A percentile compares a stretch with the other conserved stretches of the same genome.
Conservation (phyloP, 2,888 invertebrate genomes). For the Therioaphis trifolii region DNA sequence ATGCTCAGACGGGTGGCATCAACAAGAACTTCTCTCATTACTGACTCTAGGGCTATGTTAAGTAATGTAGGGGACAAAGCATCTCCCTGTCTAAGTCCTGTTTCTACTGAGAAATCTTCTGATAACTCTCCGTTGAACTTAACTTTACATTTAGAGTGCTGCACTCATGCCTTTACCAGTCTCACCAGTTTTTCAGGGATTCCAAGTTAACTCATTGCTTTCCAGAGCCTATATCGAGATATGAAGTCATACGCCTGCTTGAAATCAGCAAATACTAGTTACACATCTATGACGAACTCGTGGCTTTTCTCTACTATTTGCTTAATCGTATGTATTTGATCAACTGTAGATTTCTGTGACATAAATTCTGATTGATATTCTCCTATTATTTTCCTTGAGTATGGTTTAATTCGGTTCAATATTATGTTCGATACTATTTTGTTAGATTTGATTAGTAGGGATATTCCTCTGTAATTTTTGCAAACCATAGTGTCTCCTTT, state of each 20-base stretch:
- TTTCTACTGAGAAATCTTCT: slow-evolving; percentile 17
- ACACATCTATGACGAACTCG: slow-evolving; percentile 24
- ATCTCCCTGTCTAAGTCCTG: background rate
- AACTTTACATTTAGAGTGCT: slow-evolving; percentile 24
- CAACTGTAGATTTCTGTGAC: too few species aligned
- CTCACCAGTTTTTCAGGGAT: slow-evolving; percentile 22
- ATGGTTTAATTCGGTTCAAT: too few species aligned
- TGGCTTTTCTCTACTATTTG: too few species aligned
- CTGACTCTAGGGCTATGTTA: slow-evolving; percentile 24
- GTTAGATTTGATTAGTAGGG: too few species aligned
- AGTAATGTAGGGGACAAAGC: slow-evolving; percentile 1
- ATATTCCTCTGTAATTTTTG: too few species aligned
- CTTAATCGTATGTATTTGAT: too few species aligned
- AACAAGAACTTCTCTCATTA: background rate
- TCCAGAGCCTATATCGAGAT: slow-evolving; percentile 3
- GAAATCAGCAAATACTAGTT: slow-evolving; percentile 14
- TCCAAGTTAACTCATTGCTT: background rate
- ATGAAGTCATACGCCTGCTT: background rate
- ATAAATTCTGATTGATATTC: too few species aligned
- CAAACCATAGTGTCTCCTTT: too few species aligned
- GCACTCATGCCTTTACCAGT: slow-evolving; percentile 19
- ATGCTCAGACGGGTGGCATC: slow-evolving; percentile 19
- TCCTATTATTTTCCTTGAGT: too few species aligned
- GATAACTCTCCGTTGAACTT: slow-evolving; percentile 18
- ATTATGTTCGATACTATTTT: too few species aligned